Evolutionary conservation across 2,797 vertebrate genomes (phyloP).

Genomic region (Anas flavirostris): DNA sequence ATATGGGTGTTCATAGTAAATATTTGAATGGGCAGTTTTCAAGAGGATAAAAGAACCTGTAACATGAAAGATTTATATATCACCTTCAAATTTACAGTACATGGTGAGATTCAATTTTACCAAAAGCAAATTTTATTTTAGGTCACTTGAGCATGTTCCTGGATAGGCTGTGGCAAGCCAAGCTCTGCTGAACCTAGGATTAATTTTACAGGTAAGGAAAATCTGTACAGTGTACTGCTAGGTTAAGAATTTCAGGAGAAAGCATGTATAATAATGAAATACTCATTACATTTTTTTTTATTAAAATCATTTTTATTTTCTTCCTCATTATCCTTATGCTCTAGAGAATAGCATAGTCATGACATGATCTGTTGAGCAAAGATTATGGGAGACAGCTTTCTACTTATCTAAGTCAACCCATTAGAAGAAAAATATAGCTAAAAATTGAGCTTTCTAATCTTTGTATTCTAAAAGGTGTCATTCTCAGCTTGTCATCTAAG

Average conservation of each 20-base stretch:
- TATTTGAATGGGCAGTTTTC: background rate
- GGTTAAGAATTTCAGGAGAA: background rate
- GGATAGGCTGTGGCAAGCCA: background rate
- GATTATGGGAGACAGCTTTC: background rate
- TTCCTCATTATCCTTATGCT: background rate
- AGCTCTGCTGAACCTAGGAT: background rate
- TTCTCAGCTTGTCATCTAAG: background rate
- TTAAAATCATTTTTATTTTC: background rate
- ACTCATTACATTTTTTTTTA: background rate
- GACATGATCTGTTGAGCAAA: background rate
- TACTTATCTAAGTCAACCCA: background rate
- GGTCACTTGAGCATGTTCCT: background rate
- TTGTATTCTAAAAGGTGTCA: background rate
- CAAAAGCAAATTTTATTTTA: accelerated
- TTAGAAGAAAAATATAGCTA: background rate
- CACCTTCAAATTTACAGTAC: background rate
- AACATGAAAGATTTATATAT: accelerated
- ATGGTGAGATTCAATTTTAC: no score
- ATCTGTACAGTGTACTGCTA: background rate
- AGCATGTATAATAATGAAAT: background rate
- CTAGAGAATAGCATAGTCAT: background rate
- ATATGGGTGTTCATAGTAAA: accelerated
- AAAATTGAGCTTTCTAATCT: background rate
- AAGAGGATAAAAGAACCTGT: background rate
- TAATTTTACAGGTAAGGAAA: background rate